These are phyloP conservation scores for Cecidostiba fungosa DNA, from an alignment of 2,888 invertebrate genomes.

Conservation along the genomic window DNA sequence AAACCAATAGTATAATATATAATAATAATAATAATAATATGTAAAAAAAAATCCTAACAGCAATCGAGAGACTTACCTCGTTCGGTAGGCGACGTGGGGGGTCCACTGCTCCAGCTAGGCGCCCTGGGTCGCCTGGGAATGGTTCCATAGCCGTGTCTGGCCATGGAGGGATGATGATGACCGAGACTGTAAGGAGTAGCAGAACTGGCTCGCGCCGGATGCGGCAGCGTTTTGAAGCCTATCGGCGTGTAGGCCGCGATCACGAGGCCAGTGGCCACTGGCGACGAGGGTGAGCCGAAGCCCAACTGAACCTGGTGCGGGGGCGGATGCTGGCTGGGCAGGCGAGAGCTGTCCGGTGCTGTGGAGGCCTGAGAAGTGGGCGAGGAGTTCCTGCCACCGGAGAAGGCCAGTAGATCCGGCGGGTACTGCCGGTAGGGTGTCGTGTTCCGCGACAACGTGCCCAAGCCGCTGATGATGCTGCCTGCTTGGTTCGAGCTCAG, in stretches of 20 bases:
- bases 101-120: constrained; percentile 90
- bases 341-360: constrained; percentile 86
- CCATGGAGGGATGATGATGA: constrained; percentile 82
- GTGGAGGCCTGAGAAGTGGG: constrained; percentile 89
- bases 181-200: constrained; percentile 70
- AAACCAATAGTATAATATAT: background rate
- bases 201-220: constrained; percentile 78
- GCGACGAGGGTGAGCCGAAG: constrained; percentile 72
- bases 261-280: constrained; percentile 81
- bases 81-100: constrained; percentile 80
- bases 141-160: constrained; percentile 92
- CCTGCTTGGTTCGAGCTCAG: constrained; percentile 31
- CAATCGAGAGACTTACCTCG: constrained; percentile 50
- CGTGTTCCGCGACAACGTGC: constrained; percentile 82
- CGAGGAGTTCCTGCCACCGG: constrained; percentile 82
- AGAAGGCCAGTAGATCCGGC: constrained; percentile 91
- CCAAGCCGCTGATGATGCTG: constrained; percentile 74
- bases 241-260: constrained; percentile 22
- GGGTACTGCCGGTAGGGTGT: constrained; percentile 85
- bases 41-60: background rate
- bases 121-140: constrained; percentile 92
- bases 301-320: constrained; percentile 1
- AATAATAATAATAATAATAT: background rate
- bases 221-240: constrained; percentile 89
- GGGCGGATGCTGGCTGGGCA: constrained; percentile 78